phyloP scores from a whole-genome alignment of 2,797 vertebrate species.

The Phoeniculus purpureus region DNA sequence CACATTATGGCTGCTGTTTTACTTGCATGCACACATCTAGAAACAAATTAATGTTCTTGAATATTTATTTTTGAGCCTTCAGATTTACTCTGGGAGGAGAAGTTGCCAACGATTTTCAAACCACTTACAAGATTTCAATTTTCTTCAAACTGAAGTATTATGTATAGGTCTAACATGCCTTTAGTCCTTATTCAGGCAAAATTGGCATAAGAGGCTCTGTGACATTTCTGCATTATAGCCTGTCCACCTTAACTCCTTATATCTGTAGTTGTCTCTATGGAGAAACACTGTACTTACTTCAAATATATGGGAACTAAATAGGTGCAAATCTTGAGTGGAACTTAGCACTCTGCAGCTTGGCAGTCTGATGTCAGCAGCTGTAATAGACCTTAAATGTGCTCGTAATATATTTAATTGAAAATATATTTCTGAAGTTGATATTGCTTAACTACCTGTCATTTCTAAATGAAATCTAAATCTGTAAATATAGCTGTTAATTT shows the following conservation, averaged over 20 bases:
- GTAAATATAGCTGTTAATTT: slow-evolving; percentile 47
- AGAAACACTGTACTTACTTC: slow-evolving; percentile 35
- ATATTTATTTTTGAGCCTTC: slow-evolving; percentile 78
- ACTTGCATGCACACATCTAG: slow-evolving; percentile 81
- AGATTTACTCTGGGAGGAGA: slow-evolving; percentile 64
- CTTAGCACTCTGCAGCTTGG: slow-evolving; percentile 55
- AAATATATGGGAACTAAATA: slow-evolving; percentile 45
- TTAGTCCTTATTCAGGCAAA: not conserved
- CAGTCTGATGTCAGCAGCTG: slow-evolving; percentile 63
- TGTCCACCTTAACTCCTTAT: not conserved
- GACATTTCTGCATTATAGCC: not conserved
- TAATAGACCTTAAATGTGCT: slow-evolving; percentile 73
- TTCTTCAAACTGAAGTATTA: not conserved
- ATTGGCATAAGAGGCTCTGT: not conserved
- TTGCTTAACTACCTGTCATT: slow-evolving; percentile 60
- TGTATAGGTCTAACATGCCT: not conserved
- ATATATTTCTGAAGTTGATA: slow-evolving; percentile 68
- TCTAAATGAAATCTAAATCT: slow-evolving; percentile 66
- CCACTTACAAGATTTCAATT: slow-evolving; percentile 47
- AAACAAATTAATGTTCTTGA: slow-evolving; percentile 82
- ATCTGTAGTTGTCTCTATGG: not conserved
- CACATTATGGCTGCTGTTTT: slow-evolving; percentile 83
- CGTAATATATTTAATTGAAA: slow-evolving; percentile 67
- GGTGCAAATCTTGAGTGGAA: slow-evolving; percentile 62
- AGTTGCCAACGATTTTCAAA: slow-evolving; percentile 67